Evolutionary conservation across 2,797 vertebrate genomes (phyloP), one percentile per base, ranked within the genome.

Genomic region (Eurystomus glaucurus): DNA sequence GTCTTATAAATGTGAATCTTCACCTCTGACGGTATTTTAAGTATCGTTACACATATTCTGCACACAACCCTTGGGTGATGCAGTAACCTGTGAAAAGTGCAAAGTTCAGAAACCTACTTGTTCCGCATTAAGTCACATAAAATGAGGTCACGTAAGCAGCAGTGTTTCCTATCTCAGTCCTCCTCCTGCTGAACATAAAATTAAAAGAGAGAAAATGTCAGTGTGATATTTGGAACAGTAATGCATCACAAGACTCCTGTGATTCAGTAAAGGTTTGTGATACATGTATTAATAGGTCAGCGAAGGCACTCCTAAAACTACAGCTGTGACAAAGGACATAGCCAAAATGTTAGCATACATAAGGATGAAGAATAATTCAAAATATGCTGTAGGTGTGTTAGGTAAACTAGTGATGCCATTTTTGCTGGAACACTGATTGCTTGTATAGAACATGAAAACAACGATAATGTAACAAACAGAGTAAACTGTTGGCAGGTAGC

Each of bases 71-170:
- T 54, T 74, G 22, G 12, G 14, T 76, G 58, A 52, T 58, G 43
- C 21, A 60, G 57, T 48, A 86, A 64, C 33, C 14, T 86, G 21
- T 69, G 76, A 84, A 75, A 88, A 86, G 60, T 14, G 5, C 14
- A 6, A 45, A 71, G 25, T 71, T 75, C 31, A 81, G 71, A 64
- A 90, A 50, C 21, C 20, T 33, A 2, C 19, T 75, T 46, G 16
- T 58, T 86, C 66, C 83, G 23, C 4, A 20, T 28, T 79, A 54
- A 61, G 19, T 58, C 61, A 88, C 70, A 29, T 70, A 66, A 62
- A 80, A 62, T 37, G 46, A 92, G 33, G 5, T 39, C 22, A n/a
- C 0, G 0, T 57, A 60, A 58, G 33, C 29, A 84, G 22, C 14
- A 60, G 9, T 25, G 16, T 90, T 85, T 85, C 21, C 57, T 55